A percentile compares a stretch with the other conserved stretches of the same genome.
Evolutionary conservation across 1,140 invertebrate genomes (phyloP).

Genomic region (Eurosta solidaginis): DNA sequence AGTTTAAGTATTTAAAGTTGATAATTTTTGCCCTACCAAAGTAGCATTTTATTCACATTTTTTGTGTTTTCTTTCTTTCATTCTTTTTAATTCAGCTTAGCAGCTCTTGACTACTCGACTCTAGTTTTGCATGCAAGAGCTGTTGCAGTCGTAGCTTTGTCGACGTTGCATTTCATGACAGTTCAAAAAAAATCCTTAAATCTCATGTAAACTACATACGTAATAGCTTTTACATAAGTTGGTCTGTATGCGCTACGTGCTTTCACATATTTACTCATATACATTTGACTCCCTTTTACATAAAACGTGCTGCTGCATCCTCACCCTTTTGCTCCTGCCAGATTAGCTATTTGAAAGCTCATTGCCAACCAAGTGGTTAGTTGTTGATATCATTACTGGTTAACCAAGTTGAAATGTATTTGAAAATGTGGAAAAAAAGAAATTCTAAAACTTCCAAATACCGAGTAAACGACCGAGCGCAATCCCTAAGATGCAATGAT

Average conservation of each 20-base stretch:
- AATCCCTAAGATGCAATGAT: background rate
- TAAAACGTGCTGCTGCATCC: background rate
- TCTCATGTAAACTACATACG: background rate
- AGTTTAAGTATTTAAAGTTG: background rate
- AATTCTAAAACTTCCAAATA: too few relatives aligned
- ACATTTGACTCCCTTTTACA: background rate
- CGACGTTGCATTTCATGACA: too few relatives aligned
- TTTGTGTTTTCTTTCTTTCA: too few relatives aligned
- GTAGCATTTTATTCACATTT: too few relatives aligned
- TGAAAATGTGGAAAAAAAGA: background rate
- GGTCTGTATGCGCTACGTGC: background rate
- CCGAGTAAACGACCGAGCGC: too few relatives aligned
- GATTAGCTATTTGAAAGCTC: background rate
- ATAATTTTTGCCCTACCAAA: background rate
- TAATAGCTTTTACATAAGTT: background rate
- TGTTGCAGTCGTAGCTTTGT: too few relatives aligned
- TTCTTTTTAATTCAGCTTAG: too few relatives aligned
- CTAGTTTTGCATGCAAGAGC: too few relatives aligned
- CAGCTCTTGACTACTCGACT: too few relatives aligned
- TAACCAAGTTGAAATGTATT: constrained; percentile 7
- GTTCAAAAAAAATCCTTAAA: too few relatives aligned
- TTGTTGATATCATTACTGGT: background rate
- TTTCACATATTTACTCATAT: background rate
- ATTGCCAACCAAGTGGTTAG: background rate
- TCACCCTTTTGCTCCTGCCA: background rate